Evolutionary conservation across 2,113 vertebrate genomes (phyloP).

Genomic region (Tor tambroides): DNA sequence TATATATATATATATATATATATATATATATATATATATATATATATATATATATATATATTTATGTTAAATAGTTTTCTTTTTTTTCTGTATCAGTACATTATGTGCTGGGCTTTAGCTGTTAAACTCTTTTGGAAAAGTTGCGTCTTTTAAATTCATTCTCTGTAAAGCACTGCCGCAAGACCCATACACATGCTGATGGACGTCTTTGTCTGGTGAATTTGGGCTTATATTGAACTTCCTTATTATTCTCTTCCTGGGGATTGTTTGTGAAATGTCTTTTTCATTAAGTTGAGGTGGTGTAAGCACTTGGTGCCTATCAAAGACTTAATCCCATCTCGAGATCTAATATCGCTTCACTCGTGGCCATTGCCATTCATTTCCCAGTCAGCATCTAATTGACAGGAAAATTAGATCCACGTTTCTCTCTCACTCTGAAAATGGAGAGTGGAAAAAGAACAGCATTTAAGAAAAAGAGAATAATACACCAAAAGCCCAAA

Average conservation of each 20-base stretch:
- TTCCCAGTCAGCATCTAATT: constrained; percentile 40
- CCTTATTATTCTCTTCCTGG: constrained; percentile 18
- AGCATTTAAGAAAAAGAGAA: not conserved
- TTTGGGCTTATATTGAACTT: not conserved
- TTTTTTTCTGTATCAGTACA: no score
- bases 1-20: no score
- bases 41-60: no score
- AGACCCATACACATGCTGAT: not conserved
- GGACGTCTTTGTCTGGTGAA: not conserved
- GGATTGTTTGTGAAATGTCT: constrained; percentile 27
- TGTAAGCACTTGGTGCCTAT: constrained; percentile 28
- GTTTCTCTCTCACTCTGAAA: not conserved
- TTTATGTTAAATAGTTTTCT: not conserved
- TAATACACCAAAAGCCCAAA: not conserved
- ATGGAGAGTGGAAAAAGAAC: not conserved
- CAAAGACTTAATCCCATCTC: constrained; percentile 15
- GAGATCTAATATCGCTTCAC: constrained; percentile 26
- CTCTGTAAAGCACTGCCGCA: not conserved
- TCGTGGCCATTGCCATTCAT: constrained; percentile 26
- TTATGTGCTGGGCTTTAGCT: not conserved
- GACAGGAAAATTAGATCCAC: constrained; percentile 53
- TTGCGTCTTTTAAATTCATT: not conserved
- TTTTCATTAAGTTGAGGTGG: constrained; percentile 37
- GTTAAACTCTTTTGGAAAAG: not conserved
- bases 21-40: no score